phyloP scores from a whole-genome alignment of 2,113 vertebrate genomes.

The Meriones unguiculatus region DNA sequence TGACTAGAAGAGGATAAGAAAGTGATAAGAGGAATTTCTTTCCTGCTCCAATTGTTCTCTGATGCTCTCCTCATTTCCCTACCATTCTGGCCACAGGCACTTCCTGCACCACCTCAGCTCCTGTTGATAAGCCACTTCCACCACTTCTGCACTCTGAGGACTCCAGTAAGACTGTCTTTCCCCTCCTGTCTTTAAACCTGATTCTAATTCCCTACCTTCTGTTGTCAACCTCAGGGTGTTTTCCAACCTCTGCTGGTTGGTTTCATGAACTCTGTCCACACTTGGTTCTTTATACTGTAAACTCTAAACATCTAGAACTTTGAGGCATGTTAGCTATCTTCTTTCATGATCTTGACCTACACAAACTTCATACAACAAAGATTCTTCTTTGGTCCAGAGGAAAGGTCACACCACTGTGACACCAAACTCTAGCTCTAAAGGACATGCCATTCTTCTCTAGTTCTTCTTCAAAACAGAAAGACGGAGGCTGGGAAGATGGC shows the following conservation, averaged over 20 bases:
- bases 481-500: no score
- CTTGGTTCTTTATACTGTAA: background rate
- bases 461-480: slow-evolving; percentile 4
- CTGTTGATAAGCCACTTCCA: background rate
- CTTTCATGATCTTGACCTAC: background rate
- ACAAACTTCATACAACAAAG: background rate
- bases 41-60: background rate
- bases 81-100: background rate
- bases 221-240: background rate
- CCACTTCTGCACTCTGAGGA: background rate
- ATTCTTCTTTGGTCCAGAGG: background rate
- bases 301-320: background rate
- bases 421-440: background rate
- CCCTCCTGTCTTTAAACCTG: background rate
- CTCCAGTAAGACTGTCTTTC: background rate
- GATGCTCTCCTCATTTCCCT: background rate
- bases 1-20: background rate
- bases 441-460: background rate
- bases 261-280: background rate
- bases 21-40: background rate
- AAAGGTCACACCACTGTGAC: background rate
- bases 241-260: background rate
- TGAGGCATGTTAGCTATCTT: background rate
- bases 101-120: background rate
- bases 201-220: background rate